These are phyloP conservation scores for Solenodon paradoxus DNA, from an alignment of 2,113 vertebrate species.

Conservation along the genomic window DNA sequence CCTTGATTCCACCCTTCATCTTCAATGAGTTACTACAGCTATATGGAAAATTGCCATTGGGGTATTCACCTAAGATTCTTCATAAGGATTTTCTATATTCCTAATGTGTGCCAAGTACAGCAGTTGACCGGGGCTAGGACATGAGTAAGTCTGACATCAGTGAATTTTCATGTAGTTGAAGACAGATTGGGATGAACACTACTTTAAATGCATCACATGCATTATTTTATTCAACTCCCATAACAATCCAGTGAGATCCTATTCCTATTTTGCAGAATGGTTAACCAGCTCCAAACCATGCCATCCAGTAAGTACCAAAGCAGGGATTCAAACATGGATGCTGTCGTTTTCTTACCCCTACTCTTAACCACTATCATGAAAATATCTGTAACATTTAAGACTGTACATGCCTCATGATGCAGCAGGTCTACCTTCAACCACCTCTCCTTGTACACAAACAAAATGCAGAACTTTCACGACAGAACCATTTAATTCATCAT, in stretches of 20 bases:
- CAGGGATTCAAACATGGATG: not conserved
- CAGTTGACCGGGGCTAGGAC: not conserved
- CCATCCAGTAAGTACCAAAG: not conserved
- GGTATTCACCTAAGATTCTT: not conserved
- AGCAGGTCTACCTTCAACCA: not conserved
- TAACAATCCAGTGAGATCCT: not conserved
- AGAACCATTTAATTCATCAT: not conserved
- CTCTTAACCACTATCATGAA: not conserved
- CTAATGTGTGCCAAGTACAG: not conserved
- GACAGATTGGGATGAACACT: not conserved
- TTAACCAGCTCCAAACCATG: not conserved
- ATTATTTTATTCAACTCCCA: not conserved
- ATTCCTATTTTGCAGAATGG: not conserved
- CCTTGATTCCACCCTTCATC: not conserved
- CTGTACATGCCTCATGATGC: not conserved
- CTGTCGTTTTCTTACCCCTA: not conserved
- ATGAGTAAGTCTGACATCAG: not conserved
- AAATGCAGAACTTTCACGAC: not conserved
- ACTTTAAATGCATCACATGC: not conserved
- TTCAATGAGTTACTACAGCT: not conserved
- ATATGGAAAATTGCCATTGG: not conserved
- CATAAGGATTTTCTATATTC: not conserved
- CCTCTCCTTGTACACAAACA: not conserved
- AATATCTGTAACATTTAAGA: not conserved
- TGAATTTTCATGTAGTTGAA: not conserved